These are phyloP conservation scores for Montipora cactus DNA, from an alignment of 64 coral and sea anemone genomes.

Conservation along the genomic window DNA sequence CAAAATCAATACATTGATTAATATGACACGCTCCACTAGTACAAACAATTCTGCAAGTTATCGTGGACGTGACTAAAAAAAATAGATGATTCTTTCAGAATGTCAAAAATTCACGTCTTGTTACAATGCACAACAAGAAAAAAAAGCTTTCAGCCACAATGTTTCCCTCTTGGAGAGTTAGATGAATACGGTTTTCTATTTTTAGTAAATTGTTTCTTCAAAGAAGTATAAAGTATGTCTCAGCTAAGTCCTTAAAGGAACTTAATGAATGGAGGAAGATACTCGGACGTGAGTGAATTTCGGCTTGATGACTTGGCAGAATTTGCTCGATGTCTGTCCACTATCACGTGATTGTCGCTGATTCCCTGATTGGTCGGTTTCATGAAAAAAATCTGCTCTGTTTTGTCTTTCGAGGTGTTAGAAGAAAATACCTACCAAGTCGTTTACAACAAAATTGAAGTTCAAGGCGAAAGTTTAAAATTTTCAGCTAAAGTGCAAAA, in stretches of 20 bases:
- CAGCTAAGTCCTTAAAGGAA: neutral
- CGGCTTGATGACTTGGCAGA: neutral
- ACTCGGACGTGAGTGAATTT: neutral
- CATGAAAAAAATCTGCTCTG: too few species aligned
- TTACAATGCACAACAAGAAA: neutral
- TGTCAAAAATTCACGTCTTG: neutral
- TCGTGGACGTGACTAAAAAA: neutral
- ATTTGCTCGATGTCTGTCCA: neutral
- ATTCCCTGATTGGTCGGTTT: neutral
- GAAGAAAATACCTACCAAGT: too few species aligned
- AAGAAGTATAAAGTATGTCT: too few species aligned
- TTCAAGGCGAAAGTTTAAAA: too few species aligned
- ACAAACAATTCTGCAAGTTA: neutral
- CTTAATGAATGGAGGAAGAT: neutral
- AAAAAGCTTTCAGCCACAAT: neutral
- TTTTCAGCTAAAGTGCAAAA: too few species aligned
- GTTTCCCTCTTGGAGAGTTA: neutral
- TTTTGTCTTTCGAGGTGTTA: too few species aligned
- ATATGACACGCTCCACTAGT: neutral
- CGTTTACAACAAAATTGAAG: too few species aligned
- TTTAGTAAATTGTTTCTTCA: too few species aligned
- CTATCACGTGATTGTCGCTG: neutral
- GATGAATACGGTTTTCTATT: neutral
- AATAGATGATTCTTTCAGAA: neutral
- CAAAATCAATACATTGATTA: neutral